Base-by-base conservation (phyloP, 2,797 vertebrate genomes). In the Pristis pectinata region DNA sequence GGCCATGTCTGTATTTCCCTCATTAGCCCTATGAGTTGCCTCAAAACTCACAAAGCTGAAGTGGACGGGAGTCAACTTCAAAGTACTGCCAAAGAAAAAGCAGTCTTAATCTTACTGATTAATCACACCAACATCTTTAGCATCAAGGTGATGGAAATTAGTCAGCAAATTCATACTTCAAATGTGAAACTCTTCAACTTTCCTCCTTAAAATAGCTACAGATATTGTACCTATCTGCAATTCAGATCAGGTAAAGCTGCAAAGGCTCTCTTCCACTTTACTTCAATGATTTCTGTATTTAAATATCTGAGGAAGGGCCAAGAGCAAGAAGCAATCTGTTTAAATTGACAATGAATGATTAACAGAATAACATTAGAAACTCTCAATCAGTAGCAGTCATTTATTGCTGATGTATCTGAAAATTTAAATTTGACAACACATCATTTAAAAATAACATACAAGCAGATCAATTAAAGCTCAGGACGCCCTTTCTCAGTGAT, bases 401-500 rank as follows among this genome's bases (percentile, higher is more conserved):
- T 64, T 91, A 53, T 56, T 87, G 30, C 30, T 87, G 56, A 15
- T n/a, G 11, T 24, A 10, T 91, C 37, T 10, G 87, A 91, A 89
- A 91, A 41, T 67, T 41, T 41, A 67, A 67, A 91, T 41, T 19
- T 22, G 87, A 67, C 59, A 91, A 91, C 59, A 91, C 2, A 24
- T 24, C 49, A 80, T 41, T 80, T 41, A 80, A 44, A 80, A 80
- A 22, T 44, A 91, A 17, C n/a, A 91, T 59, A 9, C 41, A 59
- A 87, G 53, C 53, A 59, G 53, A 37, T 89, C 85, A 89, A 89
- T 89, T 61, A 91, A 91, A 91, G n/a, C 61, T 64, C 59, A 91
- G 67, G 61, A 67, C 85, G 19, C 13, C n/a, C n/a, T 91, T 22
- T 64, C 59, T 91, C 87, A 67, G 59, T 34, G 64, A 37, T 91